phyloP scores from a whole-genome alignment of 2,113 vertebrate genomes.

The Paradoxurus hermaphroditus region DNA sequence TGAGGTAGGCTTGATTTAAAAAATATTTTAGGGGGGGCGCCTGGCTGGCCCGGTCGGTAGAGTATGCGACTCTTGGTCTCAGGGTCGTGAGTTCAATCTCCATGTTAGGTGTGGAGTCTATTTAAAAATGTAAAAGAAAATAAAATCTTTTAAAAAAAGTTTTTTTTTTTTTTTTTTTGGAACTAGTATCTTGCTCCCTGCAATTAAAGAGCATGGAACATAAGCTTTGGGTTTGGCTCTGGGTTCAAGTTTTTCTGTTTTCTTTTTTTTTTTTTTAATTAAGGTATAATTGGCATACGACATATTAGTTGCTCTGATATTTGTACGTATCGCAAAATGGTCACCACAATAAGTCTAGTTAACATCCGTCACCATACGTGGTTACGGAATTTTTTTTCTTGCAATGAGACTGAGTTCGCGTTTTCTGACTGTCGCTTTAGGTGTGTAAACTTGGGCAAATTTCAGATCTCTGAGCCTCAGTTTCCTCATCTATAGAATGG shows the following conservation, averaged over 20 bases:
- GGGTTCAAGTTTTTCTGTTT: neutral
- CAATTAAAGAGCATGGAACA: neutral
- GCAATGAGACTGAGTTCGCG: neutral
- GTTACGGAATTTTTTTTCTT: neutral
- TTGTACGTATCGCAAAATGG: neutral
- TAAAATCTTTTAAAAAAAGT: neutral
- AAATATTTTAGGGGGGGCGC: too few relatives aligned
- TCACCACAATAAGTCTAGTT: neutral
- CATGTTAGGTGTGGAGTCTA: too few relatives aligned
- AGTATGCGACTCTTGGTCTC: too few relatives aligned
- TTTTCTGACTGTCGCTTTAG: neutral
- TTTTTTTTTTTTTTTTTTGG: neutral
- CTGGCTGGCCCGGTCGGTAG: too few relatives aligned
- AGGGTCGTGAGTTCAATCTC: too few relatives aligned
- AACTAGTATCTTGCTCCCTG: neutral
- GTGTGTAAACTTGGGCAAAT: neutral
- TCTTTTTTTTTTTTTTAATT: neutral
- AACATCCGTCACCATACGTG: neutral
- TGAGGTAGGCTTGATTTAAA: neutral
- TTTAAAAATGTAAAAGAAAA: too few relatives aligned
- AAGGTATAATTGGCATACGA: neutral
- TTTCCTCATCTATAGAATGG: neutral
- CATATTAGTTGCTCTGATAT: neutral
- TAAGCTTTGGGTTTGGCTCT: neutral
- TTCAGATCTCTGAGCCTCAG: neutral